Base-by-base conservation (phyloP, 2,888 invertebrate genomes). In the Hirtodrosophila histrioides region DNA sequence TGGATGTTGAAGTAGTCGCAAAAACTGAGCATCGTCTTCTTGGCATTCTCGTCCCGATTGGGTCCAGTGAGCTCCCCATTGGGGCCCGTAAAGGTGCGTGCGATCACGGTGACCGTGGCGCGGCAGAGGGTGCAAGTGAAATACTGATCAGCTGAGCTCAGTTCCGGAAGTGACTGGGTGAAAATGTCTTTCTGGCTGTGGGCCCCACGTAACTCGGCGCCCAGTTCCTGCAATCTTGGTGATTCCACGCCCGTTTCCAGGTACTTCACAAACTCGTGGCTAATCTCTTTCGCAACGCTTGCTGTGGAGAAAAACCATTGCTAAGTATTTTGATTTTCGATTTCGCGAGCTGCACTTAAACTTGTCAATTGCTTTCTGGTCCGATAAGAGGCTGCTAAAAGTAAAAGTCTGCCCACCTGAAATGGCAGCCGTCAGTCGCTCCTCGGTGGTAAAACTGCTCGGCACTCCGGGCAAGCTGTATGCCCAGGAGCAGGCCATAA, bases 1-100 rank as follows among this genome's bases (percentile, higher is more conserved):
- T 94, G 93, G 8, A 95, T 92, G 3, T 93, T 92, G 4, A 95
- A 89, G 7, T 90, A 78, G 3, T 90, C 88, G 75, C 96, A 96
- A 0, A 95, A 61, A 1, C 91, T 92, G 1, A 92, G 84, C 0
- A 93, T 53, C 0, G 92, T 73, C 1, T 89, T 72, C 6, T 89
- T 89, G 4, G 94, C 88, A 3, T 78, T 56, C 6, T 33, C 64
- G 29, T 92, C 75, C 0, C 78, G 71, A 35, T 80, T 66, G 4
- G 89, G 80, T 0, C 83, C 88, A 41, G 72, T 89, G 17, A 93
- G 92, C 35, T 92, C 91, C 0, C 93, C 88, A 23, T 91, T 89
- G 0, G 93, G 93, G 0, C 92, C 91, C 0, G 92, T 92, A 5
- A 93, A 90, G 8, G 92, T 91, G 3, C 92, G 77, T 0, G 62